Evolutionary conservation across 1,140 invertebrate genomes (phyloP), one percentile per base, ranked within the genome.

Genomic region (Apis florea): DNA sequence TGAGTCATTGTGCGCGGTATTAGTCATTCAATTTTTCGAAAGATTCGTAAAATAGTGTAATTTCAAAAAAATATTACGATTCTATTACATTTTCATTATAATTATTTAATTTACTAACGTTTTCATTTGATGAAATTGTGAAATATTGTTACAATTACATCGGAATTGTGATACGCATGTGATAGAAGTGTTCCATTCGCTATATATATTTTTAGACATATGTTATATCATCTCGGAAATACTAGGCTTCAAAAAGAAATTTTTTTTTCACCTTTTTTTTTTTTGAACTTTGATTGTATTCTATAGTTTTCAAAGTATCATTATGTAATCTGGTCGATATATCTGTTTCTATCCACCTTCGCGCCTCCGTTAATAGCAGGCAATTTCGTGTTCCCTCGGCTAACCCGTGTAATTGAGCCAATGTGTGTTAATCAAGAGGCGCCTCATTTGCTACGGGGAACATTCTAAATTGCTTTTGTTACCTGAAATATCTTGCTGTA

Each of bases 381-480:
- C 85, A 89, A 89, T 89, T 87, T 77, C 83, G 78, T 85, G 85
- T 89, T 89, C 81, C 82, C 88, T 83, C 82, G 73, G 73, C 82
- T 89, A 86, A 86, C 82, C 84, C 85, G 66, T 88, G 85, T 89
- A 89, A 89, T 89, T 89, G 87, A 89, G 81, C 85, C 85, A 89
- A 89, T 87, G 85, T 83, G 85, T 89, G 88, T 89, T 89, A 89
- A 89, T 89, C 88, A 89, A 85, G 71, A 74, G 64, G 54, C 81
- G 88, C 83, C 85, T 85, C 88, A 89, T 89, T 89, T 89, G 88
- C 88, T 82, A 87, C 79, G 63, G 82, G 87, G 85, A 83, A 85
- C 85, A 85, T 75, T 89, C 80, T 70, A 80, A 84, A 89, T 89
- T 89, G 88, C 88, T 89, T 89, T 89, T 87, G 88, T 89, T 89